Evolutionary conservation across 37 sponge, comb jelly and placozoan species (phyloP).

Genomic region (Cliona cf. orientalis): DNA sequence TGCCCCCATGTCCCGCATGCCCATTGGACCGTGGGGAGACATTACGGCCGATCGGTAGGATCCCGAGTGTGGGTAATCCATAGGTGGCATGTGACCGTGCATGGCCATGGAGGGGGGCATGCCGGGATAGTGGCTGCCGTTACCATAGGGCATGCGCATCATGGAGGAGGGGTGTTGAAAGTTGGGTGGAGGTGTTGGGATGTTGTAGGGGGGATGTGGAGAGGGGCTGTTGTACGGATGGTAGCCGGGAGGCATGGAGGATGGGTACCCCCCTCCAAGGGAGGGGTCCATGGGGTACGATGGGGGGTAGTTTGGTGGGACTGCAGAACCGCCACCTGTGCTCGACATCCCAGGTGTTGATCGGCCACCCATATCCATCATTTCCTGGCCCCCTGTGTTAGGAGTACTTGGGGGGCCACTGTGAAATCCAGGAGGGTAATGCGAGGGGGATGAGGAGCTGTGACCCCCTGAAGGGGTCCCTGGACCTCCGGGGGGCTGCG

Average conservation of each 20-base stretch:
- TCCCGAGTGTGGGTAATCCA: conserved; percentile 8
- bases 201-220: conserved; percentile 15
- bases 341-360: conserved; percentile 7
- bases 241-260: conserved; percentile 8
- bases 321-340: not conserved
- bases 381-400: conserved; percentile 1
- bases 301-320: conserved; percentile 29
- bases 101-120: not conserved
- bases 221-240: conserved; percentile 11
- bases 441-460: conserved; percentile 3
- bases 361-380: conserved; percentile 18
- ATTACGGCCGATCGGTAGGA: conserved; percentile 6
- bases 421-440: conserved; percentile 16
- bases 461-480: conserved; percentile 28
- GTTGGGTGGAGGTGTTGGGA: conserved; percentile 24
- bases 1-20: conserved; percentile 24
- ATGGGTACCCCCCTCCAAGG: not conserved
- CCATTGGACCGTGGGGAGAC: not conserved
- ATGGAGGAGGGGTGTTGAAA: conserved; percentile 15
- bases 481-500: conserved; percentile 17
- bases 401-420: not conserved
- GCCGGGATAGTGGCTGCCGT: not conserved
- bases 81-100: not conserved
- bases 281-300: conserved; percentile 29
- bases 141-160: conserved; percentile 12